Conservation (phyloP, 2,888 invertebrate genomes). For the Cheilosia impressa region DNA sequence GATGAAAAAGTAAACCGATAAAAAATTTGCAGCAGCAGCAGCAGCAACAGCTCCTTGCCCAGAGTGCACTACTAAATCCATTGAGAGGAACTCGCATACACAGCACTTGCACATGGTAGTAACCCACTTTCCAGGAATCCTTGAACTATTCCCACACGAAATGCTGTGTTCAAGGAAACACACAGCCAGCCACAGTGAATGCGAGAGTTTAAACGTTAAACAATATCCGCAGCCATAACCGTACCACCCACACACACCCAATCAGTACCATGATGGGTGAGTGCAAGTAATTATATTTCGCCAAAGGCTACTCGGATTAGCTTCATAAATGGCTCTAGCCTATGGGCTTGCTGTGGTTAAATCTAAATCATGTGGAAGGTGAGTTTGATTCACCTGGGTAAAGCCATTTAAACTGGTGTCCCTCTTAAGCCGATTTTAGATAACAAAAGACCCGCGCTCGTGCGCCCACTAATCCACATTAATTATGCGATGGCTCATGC, state of each 20-base stretch:
- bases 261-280: conserved; percentile 6
- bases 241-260: conserved; percentile 1
- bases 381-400: not conserved
- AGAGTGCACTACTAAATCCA: not conserved
- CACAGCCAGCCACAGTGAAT: conserved; percentile 13
- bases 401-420: not conserved
- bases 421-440: not conserved
- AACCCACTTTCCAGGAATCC: conserved; percentile 58
- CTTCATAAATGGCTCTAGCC: conserved; percentile 37
- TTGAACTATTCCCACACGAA: conserved; percentile 57
- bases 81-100: conserved; percentile 33
- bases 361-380: conserved; percentile 22
- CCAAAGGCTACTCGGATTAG: conserved; percentile 41
- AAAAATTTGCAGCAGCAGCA: conserved; percentile 32
- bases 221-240: not conserved
- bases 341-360: conserved; percentile 30
- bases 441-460: not conserved
- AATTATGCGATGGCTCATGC: conserved; percentile 7
- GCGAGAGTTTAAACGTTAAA: conserved; percentile 9
- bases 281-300: conserved; percentile 42
- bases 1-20: conserved; percentile 48
- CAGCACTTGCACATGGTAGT: conserved; percentile 7
- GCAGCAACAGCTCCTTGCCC: no score
- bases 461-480: not conserved
- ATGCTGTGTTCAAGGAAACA: conserved; percentile 14